Evolutionary conservation across 2,113 vertebrate genomes (phyloP).

Genomic region (Epinephelus moara): DNA sequence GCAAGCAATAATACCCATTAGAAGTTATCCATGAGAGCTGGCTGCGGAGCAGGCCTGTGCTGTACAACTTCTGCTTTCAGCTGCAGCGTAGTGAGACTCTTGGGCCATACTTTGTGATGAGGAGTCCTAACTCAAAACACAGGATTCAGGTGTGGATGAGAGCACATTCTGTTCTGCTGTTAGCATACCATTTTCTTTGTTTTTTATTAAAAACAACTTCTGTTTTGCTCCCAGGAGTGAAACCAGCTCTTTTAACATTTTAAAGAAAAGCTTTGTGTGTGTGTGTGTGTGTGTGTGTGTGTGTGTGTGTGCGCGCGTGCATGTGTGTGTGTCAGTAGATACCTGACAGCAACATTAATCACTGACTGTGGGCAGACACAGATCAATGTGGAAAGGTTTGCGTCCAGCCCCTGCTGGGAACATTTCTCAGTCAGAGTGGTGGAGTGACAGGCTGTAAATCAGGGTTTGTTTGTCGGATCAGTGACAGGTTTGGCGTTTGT

Average conservation of each 20-base stretch:
- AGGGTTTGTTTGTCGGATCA: slow-evolving; percentile 68
- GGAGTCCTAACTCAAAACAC: neutral
- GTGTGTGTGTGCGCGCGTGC: slow-evolving; percentile 16
- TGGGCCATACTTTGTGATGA: slow-evolving; percentile 1
- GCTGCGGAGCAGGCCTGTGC: slow-evolving; percentile 29
- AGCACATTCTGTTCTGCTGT: slow-evolving; percentile 5
- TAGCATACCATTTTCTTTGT: neutral
- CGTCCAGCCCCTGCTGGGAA: slow-evolving; percentile 59
- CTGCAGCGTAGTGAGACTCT: slow-evolving; percentile 38
- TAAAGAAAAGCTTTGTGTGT: slow-evolving; percentile 16
- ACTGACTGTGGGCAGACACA: slow-evolving; percentile 74
- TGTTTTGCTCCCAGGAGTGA: slow-evolving; percentile 5
- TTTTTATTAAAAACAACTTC: slow-evolving; percentile 29
- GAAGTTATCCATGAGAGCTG: slow-evolving; percentile 67
- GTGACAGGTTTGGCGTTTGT: slow-evolving; percentile 59
- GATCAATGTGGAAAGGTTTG: slow-evolving; percentile 77
- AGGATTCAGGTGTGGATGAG: slow-evolving; percentile 30
- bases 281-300: slow-evolving; percentile 1
- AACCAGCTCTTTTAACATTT: slow-evolving; percentile 37
- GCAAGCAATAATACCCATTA: slow-evolving; percentile 77
- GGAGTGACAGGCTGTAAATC: slow-evolving; percentile 79
- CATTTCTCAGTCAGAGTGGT: slow-evolving; percentile 66
- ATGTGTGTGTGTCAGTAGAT: slow-evolving; percentile 38
- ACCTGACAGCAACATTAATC: slow-evolving; percentile 79
- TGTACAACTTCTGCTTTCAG: slow-evolving; percentile 21